A percentile compares a stretch with the other conserved stretches of the same genome.
These are phyloP conservation scores for Alaudala cheleensis DNA, from an alignment of 2,113 vertebrate genomes.

Conservation along the genomic window DNA sequence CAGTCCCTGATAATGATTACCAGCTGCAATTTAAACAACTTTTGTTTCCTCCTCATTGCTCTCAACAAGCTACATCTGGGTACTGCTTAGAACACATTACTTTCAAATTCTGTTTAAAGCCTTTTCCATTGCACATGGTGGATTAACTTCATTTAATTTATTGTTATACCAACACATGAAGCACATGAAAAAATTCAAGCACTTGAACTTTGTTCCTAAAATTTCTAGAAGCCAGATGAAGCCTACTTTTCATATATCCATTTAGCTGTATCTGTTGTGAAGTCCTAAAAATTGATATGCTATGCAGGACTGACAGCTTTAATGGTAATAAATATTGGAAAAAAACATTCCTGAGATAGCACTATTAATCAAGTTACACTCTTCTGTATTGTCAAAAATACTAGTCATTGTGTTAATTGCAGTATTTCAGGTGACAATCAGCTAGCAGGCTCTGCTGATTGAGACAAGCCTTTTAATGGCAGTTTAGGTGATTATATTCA, in stretches of 20 bases:
- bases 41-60: neutral
- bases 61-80: neutral
- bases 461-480: conserved; percentile 16
- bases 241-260: neutral
- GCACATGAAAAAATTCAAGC: neutral
- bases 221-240: neutral
- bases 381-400: conserved; percentile 18
- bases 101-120: neutral
- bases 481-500: conserved; percentile 5
- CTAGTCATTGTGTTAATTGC: conserved; percentile 11
- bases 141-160: neutral
- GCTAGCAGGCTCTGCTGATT: conserved; percentile 3
- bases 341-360: neutral
- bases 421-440: conserved; percentile 27
- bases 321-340: neutral
- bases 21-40: neutral
- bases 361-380: neutral
- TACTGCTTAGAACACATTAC: neutral
- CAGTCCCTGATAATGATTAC: neutral
- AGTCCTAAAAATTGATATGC: neutral
- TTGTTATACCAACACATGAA: neutral
- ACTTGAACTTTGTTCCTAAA: neutral
- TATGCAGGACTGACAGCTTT: neutral
- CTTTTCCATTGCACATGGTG: neutral
- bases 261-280: neutral